Evolutionary conservation across 2,797 vertebrate genomes (phyloP), one percentile per base, ranked within the genome.

Genomic region (Carcharodon carcharias): DNA sequence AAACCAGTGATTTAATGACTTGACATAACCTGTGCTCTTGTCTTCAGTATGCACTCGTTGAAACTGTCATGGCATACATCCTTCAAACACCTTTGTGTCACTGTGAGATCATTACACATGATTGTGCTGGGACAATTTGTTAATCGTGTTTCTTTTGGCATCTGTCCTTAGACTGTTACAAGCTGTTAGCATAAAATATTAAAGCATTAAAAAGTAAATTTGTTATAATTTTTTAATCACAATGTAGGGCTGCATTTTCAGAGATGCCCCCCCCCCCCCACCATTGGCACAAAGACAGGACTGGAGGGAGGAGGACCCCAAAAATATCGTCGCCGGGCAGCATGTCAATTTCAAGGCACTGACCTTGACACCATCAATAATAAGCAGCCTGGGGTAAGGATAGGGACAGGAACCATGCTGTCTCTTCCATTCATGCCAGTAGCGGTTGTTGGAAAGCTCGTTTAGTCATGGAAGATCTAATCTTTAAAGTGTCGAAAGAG

Each of bases 131-230:
- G 98, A 98, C 97, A 98, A 98, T 99, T 98, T 98, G 98, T 98
- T 99, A 98, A 98, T 98, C 97, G 98, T 98, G 98, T 98, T 98
- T 99, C 98, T 97, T 96, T 98, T 98, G 98, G 98, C 98, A 99
- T 99, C 99, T 99, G 99, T 99, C 98, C 98, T 97, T 96, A 98
- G 98, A 98, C 98, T 96, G 98, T 98, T 97, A 98, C 98, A 98
- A 98, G 98, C 98, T 98, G 98, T 98, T 98, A 97, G 45, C 98
- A 97, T 98, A 98, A 98, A 98, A 98, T 97, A 98, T 97, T 98
- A 98, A 98, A 98, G 98, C 97, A 97, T 94, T 97, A 98, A 97
- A 97, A 97, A 97, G 63, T 45, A 94, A 69, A 67, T 69, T 67
- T 67, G 92, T 11, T 94, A 28, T n/a, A 58, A 65, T 45, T n/a